Percentiles rank a stretch among this genome's conserved stretches.
phyloP scores from a whole-genome alignment of 2,888 invertebrate species.

The Eueremaeus valkanovi region DNA sequence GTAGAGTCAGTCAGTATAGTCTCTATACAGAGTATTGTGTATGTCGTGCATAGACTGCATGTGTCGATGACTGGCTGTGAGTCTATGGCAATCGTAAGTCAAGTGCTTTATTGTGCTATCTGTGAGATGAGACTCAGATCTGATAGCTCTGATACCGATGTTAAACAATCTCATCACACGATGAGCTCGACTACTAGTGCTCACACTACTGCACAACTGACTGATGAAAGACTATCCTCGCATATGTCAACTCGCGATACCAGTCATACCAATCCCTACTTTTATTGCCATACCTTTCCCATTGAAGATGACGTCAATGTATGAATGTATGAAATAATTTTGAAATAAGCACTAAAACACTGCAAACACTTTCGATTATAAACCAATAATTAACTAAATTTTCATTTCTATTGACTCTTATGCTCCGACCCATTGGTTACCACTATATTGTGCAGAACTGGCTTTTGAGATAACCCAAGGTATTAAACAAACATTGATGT shows the following conservation, averaged over 20 bases:
- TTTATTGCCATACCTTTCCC: constrained; percentile 6
- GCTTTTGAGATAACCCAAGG: neutral
- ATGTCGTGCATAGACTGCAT: neutral
- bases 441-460: neutral
- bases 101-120: neutral
- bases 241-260: neutral
- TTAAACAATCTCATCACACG: neutral
- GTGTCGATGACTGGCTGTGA: neutral
- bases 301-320: constrained; percentile 18
- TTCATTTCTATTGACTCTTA: constrained; percentile 8
- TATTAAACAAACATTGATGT: neutral
- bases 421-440: neutral
- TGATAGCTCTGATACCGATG: constrained; percentile 8
- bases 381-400: constrained; percentile 21
- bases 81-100: neutral
- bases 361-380: constrained; percentile 4
- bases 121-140: neutral
- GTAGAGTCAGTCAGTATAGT: neutral
- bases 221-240: neutral
- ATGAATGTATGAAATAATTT: neutral
- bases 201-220: neutral
- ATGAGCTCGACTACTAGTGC: neutral
- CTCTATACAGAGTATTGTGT: neutral
- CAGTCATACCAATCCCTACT: constrained; percentile 2
- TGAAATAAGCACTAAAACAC: constrained; percentile 14